Base-by-base conservation (phyloP, 1,140 invertebrate genomes). In the Trachelipus rathkii region DNA sequence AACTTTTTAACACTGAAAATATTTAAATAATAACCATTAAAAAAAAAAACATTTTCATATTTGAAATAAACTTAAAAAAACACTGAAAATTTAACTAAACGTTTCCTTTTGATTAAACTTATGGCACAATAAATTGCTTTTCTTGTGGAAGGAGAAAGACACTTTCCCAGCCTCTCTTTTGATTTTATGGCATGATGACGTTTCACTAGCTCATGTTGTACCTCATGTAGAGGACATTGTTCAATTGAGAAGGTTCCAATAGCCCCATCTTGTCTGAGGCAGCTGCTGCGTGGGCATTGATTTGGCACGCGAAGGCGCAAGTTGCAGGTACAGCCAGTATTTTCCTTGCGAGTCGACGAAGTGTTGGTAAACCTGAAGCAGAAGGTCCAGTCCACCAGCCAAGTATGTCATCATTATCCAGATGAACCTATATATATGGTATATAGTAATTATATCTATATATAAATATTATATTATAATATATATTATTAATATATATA, bases 301-400 rank as follows among this genome's bases (percentile, higher is more conserved):
- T 73, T 73, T 78, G 71, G 74, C 78, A 77, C 44, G 80, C 80
- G 45, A 72, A 78, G 66, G 75, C 78, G 74, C 80, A 81, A 23
- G 80, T 81, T 68, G 80, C 80, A 66, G 80, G 80, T 33, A 81
- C 78, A 19, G 80, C 77, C 2, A 81, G 73, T 23, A 81, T 77
- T 45, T 78, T 78, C 24, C 80, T 46, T 33, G 80, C 80, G 53
- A 81, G 44, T 15, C 77, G 71, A 19, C 80, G 75, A 8, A 81
- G 74, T 6, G 80, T 81, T 23, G 80, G 76, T 21, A 81, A 70
- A n/a, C 80, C 80, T 23, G 76, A 79, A 10, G 80, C 80, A 21
- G 80, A 78, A 13, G 80, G 77, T 5, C 80, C 77, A 10, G 80
- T 72, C 80, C 80, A 81, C 80, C 80, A 81, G 0, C 72, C 80